Evolutionary conservation across 2,888 invertebrate species (phyloP).

Genomic region (Dastarcus helophoroides): DNA sequence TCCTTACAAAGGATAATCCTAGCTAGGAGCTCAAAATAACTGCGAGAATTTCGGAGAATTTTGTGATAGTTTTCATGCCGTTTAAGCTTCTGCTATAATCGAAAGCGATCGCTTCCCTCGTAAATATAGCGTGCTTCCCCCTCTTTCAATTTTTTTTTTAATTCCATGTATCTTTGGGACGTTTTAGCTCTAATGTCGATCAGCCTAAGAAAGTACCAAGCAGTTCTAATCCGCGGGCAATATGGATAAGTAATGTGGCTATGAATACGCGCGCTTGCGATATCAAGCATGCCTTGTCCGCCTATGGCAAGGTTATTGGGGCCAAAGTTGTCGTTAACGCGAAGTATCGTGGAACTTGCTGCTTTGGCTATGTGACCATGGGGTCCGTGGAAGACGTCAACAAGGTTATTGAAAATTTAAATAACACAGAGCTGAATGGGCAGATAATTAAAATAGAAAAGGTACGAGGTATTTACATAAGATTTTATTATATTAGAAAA

Average conservation of each 20-base stretch:
- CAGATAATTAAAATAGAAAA: conserved; percentile 91
- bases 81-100: too few relatives aligned
- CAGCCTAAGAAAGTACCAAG: conserved; percentile 10
- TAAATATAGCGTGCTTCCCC: too few relatives aligned
- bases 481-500: too few relatives aligned
- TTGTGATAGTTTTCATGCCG: too few relatives aligned
- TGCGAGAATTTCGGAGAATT: too few relatives aligned
- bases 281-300: conserved; percentile 82
- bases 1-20: too few relatives aligned
- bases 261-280: conserved; percentile 88
- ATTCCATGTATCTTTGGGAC: too few relatives aligned
- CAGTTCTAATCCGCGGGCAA: conserved; percentile 45
- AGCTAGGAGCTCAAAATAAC: too few relatives aligned
- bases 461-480: too few relatives aligned
- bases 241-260: conserved; percentile 93
- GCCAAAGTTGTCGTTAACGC: conserved; percentile 97
- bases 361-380: conserved; percentile 96
- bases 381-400: conserved; percentile 79
- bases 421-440: conserved; percentile 88
- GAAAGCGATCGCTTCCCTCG: too few relatives aligned
- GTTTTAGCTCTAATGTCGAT: background rate
- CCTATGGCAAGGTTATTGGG: conserved; percentile 88
- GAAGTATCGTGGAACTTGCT: conserved; percentile 80
- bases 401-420: conserved; percentile 80
- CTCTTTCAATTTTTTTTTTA: too few relatives aligned